Evolutionary conservation across 2,888 invertebrate genomes (phyloP).

Genomic region (Sylvicola fuscatus): DNA sequence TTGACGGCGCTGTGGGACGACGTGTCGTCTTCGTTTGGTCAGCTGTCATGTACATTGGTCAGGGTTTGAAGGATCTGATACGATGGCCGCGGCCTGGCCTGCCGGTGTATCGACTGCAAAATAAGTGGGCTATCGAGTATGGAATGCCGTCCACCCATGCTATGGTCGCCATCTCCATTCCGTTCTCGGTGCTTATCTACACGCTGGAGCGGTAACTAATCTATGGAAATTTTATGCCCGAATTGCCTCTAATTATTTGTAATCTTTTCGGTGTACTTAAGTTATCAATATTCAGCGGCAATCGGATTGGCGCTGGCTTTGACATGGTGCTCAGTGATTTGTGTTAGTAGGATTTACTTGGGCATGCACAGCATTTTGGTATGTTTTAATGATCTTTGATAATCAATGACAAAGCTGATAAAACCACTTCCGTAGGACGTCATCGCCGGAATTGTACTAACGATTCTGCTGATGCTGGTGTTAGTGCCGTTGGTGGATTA

Average conservation of each 20-base stretch:
- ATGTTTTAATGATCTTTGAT: too few species aligned
- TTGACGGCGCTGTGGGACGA: constrained; percentile 70
- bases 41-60: constrained; percentile 67
- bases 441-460: constrained; percentile 51
- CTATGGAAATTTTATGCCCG: too few species aligned
- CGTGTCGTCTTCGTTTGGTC: constrained; percentile 68
- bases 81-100: constrained; percentile 72
- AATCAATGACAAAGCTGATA: too few species aligned
- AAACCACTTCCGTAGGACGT: too few species aligned
- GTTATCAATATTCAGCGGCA: constrained; percentile 50
- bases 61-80: constrained; percentile 73
- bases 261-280: constrained; percentile 8
- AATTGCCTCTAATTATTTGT: not conserved
- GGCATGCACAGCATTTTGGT: constrained; percentile 88
- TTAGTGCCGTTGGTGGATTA: constrained; percentile 54
- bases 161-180: constrained; percentile 75
- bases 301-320: constrained; percentile 37
- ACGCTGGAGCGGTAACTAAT: constrained; percentile 34
- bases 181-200: constrained; percentile 63
- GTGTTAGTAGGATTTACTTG: constrained; percentile 68
- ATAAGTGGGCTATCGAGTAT: constrained; percentile 78
- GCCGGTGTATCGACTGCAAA: constrained; percentile 64
- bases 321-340: constrained; percentile 55
- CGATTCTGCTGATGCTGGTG: constrained; percentile 43
- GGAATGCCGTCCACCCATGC: constrained; percentile 94